phyloP scores from a whole-genome alignment of 2,797 vertebrate species.

The Rhodeus uyekii region DNA sequence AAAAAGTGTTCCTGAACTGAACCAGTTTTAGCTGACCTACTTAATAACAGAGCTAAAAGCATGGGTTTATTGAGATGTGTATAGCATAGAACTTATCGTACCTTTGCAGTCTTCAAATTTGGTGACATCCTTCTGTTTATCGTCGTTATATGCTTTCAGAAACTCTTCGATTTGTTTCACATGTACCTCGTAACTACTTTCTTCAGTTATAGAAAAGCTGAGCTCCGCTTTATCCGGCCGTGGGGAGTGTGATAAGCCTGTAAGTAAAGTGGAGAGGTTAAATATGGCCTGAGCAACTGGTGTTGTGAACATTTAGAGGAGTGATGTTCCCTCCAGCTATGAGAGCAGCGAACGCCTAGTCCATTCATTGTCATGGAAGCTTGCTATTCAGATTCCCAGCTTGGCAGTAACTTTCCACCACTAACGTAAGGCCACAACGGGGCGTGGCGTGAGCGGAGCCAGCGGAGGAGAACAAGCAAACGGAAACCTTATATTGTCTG shows the following conservation, averaged over 20 bases:
- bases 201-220: conserved; percentile 63
- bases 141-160: conserved; percentile 67
- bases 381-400: conserved; percentile 68
- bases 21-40: conserved; percentile 9
- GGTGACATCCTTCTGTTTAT: conserved; percentile 57
- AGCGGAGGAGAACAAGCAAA: conserved; percentile 52
- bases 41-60: background rate
- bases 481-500: conserved; percentile 55
- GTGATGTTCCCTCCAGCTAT: background rate
- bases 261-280: conserved; percentile 36
- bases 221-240: conserved; percentile 90
- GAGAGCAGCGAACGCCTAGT: background rate
- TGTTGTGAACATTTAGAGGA: background rate
- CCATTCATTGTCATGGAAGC: conserved; percentile 64
- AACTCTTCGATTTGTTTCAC: conserved; percentile 66
- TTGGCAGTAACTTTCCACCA: conserved; percentile 80
- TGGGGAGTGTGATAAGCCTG: conserved; percentile 91
- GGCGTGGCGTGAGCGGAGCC: conserved; percentile 64
- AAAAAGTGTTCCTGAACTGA: background rate
- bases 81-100: conserved; percentile 60
- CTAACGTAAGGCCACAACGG: conserved; percentile 58
- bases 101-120: conserved; percentile 83
- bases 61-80: background rate
- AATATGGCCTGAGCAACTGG: background rate
- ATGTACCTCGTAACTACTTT: conserved; percentile 61